Conservation (phyloP, 1,140 invertebrate genomes). For the Teleopsis dalmanni region DNA sequence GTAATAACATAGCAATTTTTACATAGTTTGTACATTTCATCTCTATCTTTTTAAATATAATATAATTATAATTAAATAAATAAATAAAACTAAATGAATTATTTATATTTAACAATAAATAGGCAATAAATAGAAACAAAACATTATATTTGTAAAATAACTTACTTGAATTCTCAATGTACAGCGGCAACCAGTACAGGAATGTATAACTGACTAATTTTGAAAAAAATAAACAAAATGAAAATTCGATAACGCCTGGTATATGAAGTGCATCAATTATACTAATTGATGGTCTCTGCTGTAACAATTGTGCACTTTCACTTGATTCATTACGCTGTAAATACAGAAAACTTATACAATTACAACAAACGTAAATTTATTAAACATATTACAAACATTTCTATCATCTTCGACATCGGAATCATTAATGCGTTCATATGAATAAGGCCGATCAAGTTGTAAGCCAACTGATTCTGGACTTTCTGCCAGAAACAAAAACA, state of each 20-base stretch:
- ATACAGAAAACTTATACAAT: neutral
- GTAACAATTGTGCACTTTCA: no score
- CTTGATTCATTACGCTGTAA: no score
- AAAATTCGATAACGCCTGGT: conserved; percentile 93
- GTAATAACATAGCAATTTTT: no score
- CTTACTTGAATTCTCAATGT: conserved; percentile 79
- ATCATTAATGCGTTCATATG: conserved; percentile 24
- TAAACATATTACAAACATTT: no score
- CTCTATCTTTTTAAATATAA: no score
- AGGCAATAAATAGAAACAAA: no score
- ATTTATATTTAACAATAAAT: no score
- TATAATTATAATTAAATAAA: no score
- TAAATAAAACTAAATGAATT: no score
- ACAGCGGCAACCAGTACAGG: conserved; percentile 90
- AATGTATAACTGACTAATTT: conserved; percentile 97
- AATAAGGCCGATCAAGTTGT: conserved; percentile 14
- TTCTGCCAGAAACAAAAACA: conserved; percentile 80
- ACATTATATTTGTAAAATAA: no score
- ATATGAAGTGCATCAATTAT: conserved; percentile 71
- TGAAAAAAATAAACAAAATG: conserved; percentile 91
- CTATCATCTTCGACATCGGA: conserved; percentile 28
- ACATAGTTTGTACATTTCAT: no score
- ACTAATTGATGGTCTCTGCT: no score
- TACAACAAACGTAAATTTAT: conserved; percentile 23
- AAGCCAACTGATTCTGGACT: conserved; percentile 68